Conservation (phyloP, 1,140 invertebrate genomes). For the Caenorhabditis tropicalis region DNA sequence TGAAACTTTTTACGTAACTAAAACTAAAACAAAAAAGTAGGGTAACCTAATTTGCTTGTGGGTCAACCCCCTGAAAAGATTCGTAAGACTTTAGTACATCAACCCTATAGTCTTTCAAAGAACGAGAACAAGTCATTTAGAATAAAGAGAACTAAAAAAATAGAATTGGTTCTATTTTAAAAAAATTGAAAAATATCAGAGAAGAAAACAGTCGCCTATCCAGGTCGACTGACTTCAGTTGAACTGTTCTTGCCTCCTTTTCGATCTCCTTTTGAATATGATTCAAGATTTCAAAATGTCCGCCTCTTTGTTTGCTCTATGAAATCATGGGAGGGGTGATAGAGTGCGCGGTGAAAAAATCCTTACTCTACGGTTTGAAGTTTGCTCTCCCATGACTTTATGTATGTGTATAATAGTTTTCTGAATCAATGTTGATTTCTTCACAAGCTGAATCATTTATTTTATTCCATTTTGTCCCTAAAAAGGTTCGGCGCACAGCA, state of each 20-base stretch:
- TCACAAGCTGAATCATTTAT: conserved; percentile 29
- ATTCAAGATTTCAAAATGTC: neutral
- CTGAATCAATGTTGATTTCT: conserved; percentile 26
- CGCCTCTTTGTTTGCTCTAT: conserved; percentile 3
- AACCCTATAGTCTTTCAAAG: neutral
- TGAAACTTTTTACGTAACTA: conserved; percentile 27
- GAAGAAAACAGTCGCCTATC: neutral
- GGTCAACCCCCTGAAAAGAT: neutral
- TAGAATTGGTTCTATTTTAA: no score
- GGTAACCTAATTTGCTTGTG: neutral
- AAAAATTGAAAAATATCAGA: neutral
- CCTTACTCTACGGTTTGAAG: conserved; percentile 12
- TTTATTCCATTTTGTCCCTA: neutral
- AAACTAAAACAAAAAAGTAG: neutral
- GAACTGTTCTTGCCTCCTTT: neutral
- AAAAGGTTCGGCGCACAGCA: neutral
- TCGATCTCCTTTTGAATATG: conserved; percentile 16
- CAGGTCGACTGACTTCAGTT: neutral
- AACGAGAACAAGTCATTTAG: no score
- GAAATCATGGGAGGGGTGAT: conserved; percentile 17
- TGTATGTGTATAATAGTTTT: neutral
- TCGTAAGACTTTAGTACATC: neutral
- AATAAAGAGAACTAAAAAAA: neutral
- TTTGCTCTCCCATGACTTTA: conserved; percentile 38
- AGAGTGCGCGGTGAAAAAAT: neutral